A percentile compares a stretch with the other conserved stretches of the same genome.
Conservation (phyloP, 2,888 invertebrate genomes). For the Schizotus pectinicornis region DNA sequence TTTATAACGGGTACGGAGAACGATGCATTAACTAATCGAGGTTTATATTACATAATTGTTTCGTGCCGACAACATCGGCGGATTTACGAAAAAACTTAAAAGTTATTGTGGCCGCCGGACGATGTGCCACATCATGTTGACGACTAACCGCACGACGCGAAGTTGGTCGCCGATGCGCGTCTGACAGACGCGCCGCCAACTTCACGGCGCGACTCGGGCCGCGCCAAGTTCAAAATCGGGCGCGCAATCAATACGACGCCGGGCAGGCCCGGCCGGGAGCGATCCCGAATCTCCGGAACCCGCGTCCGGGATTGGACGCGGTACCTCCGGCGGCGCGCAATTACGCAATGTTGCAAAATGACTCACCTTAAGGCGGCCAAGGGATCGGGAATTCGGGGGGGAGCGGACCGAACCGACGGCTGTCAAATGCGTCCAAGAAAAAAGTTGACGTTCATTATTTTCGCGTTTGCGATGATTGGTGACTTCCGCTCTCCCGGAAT, state of each 20-base stretch:
- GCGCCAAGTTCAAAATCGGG: constrained; percentile 45
- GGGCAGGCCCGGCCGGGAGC: no score
- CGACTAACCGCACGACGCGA: constrained; percentile 50
- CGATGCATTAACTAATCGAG: constrained; percentile 51
- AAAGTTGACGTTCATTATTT: not conserved
- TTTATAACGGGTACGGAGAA: constrained; percentile 54
- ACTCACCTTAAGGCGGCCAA: not conserved
- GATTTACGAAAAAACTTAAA: constrained; percentile 55
- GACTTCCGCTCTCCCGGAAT: no score
- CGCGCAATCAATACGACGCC: no score
- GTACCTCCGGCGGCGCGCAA: no score
- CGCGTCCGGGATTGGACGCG: no score
- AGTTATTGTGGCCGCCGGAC: constrained; percentile 58
- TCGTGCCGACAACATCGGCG: constrained; percentile 55
- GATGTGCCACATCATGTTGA: constrained; percentile 62
- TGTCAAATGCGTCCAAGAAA: not conserved
- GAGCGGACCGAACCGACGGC: not conserved
- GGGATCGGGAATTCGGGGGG: not conserved
- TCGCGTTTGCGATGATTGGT: no score
- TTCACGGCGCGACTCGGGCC: constrained; percentile 26
- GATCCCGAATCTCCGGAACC: no score
- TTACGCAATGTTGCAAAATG: not conserved
- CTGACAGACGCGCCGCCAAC: constrained; percentile 30
- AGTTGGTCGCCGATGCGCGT: constrained; percentile 30
- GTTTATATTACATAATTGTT: constrained; percentile 58